phyloP scores from a whole-genome alignment of 2,888 invertebrate species.

The Chrysolina haemoptera region DNA sequence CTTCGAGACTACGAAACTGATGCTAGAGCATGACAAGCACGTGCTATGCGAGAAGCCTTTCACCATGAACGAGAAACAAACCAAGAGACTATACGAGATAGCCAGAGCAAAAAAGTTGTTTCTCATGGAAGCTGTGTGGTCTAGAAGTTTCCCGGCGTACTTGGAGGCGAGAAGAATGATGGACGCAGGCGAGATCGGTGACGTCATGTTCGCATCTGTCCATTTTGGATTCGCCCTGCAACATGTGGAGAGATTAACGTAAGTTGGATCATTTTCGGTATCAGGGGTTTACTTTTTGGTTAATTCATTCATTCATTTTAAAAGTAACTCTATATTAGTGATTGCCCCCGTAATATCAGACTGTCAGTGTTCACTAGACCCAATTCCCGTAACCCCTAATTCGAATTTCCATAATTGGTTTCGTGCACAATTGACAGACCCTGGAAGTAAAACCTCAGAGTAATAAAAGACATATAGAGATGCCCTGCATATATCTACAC shows the following conservation, averaged over 20 bases:
- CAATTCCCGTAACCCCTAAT: too few species aligned
- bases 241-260: slow-evolving; percentile 77
- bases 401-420: too few species aligned
- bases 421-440: too few species aligned
- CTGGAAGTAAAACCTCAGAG: too few species aligned
- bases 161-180: slow-evolving; percentile 79
- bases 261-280: slow-evolving; percentile 60
- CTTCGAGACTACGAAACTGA: slow-evolving; percentile 78
- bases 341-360: too few species aligned
- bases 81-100: slow-evolving; percentile 77
- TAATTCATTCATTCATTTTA: too few species aligned
- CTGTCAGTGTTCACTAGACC: too few species aligned
- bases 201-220: slow-evolving; percentile 78
- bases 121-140: slow-evolving; percentile 94
- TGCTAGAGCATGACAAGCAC: slow-evolving; percentile 87
- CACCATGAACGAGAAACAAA: slow-evolving; percentile 84
- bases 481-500: too few species aligned
- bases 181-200: slow-evolving; percentile 78
- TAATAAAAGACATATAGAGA: too few species aligned
- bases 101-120: slow-evolving; percentile 83
- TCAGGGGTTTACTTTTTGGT: too few species aligned
- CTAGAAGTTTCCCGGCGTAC: slow-evolving; percentile 85
- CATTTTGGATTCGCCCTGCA: slow-evolving; percentile 79
- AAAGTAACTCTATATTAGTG: too few species aligned
- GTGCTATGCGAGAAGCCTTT: slow-evolving; percentile 94